Base-by-base conservation (phyloP, 1,140 invertebrate species). In the Dryas iulia region DNA sequence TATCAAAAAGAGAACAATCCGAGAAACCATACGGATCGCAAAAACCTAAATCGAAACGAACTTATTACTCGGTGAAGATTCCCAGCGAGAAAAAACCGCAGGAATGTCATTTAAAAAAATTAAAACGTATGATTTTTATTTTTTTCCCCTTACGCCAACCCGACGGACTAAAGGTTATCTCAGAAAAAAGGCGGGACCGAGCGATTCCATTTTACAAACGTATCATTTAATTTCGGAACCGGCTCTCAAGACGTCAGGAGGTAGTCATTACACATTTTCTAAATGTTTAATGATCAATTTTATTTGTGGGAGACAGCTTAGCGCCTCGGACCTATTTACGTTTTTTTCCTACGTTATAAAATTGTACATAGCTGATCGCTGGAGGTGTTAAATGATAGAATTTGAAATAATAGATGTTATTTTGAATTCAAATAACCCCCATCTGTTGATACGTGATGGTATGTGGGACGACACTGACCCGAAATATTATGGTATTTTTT, bases 161-260 rank as follows among this genome's bases (percentile, higher is more conserved):
- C 82, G 80, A 88, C 81, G 86, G 86, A 82, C 86, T 88, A 87
- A 91, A 90, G 89, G 87, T 90, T 91, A 90, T 91, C 89, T 90
- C 89, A 75, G 76, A 84, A 91, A 90, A 89, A 89, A 89, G 87
- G 89, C 89, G 89, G 89, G 89, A 83, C 86, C 67, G 86, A 86
- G 84, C 87, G 87, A 91, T 91, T 91, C 87, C 89, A 91, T 91
- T 91, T 91, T 91, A 87, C 86, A 90, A 91, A 91, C 87, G 87
- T 91, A 91, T 91, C 86, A 91, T 91, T 91, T 91, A 89, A 90
- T 91, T 89, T 90, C 79, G 83, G 78, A 91, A 91, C 89, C 86
- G 87, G 89, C 87, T 89, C 78, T 91, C 86, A 83, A 89, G 83
- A 87, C 87, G 89, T 91, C 87, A 90, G 86, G 88, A 90, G 87